Evolutionary conservation across 2,888 invertebrate species (phyloP), one percentile per base, ranked within the genome.

Genomic region (Gnatocerus cornutus): DNA sequence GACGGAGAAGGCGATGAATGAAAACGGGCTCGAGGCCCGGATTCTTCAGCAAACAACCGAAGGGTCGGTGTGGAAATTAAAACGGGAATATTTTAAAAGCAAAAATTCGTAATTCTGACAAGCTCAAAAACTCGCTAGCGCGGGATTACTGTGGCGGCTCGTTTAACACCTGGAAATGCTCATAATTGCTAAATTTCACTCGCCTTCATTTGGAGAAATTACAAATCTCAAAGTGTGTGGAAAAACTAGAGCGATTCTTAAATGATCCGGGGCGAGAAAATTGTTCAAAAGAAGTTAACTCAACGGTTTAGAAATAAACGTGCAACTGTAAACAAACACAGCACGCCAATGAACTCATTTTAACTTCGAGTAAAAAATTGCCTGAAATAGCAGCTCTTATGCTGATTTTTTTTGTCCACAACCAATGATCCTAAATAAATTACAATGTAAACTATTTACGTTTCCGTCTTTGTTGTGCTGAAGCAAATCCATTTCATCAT

Each of bases 31-130:
- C n/a, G 12, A 10, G 39, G 55, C 16, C 37, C 27, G 41, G 41
- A 56, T 56, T 56, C 41, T 56, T 56, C 56, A 33, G 41, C 56
- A 55, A 55, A 55, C 55, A 55, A 55, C 55, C 55, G 56, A 56
- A 56, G 56, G 56, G 56, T 56, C 53, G 53, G 8, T 30, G 56
- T 41, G 39, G 21, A 56, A 56, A 56, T 56, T 56, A 56, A 56
- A 56, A 56, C 41, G 39, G 41, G 27, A 30, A 21, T 56, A 27
- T 56, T 58, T 21, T 27, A 29, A 58, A 43, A 43, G 58, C 45
- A 33, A 59, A 59, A 59, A 56, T 41, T 56, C 10, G 13, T 10
- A 41, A 56, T 56, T 56, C 12, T 33, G 56, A 8, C 56, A 3
- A 10, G 21, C 43, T 56, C 56, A 39, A 39, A 39, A 56, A 16